phyloP scores from a whole-genome alignment of 2,888 invertebrate species.

The Diarsia rubi region DNA sequence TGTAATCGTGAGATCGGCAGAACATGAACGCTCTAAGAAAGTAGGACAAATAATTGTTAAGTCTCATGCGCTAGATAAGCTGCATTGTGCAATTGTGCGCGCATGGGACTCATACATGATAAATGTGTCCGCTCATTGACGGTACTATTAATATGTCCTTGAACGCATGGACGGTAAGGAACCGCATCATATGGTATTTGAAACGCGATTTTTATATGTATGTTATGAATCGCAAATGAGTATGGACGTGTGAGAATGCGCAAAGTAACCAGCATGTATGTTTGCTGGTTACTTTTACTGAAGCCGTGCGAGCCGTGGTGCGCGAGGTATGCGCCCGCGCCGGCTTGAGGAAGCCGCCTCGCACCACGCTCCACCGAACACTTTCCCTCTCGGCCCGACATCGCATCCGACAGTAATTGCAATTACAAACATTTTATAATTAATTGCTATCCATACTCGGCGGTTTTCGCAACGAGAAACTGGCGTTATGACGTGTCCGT shows the following conservation, averaged over 20 bases:
- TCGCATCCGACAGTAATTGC: slow-evolving; percentile 79
- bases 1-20: slow-evolving; percentile 75
- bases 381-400: slow-evolving; percentile 86
- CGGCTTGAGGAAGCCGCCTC: slow-evolving; percentile 79
- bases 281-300: slow-evolving; percentile 81
- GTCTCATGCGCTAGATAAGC: slow-evolving; percentile 85
- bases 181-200: slow-evolving; percentile 67
- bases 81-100: slow-evolving; percentile 85
- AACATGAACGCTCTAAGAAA: slow-evolving; percentile 76
- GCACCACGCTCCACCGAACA: slow-evolving; percentile 82
- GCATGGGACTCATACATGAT: slow-evolving; percentile 81
- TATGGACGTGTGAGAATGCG: slow-evolving; percentile 72
- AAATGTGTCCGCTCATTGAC: slow-evolving; percentile 83
- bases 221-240: slow-evolving; percentile 70
- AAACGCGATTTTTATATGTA: slow-evolving; percentile 69
- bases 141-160: slow-evolving; percentile 87
- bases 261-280: no score
- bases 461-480: slow-evolving; percentile 73
- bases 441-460: slow-evolving; percentile 69
- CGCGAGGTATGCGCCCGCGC: slow-evolving; percentile 68
- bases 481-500: slow-evolving; percentile 67
- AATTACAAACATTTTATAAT: slow-evolving; percentile 76
- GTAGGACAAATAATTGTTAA: slow-evolving; percentile 85
- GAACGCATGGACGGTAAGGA: slow-evolving; percentile 77
- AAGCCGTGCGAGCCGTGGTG: slow-evolving; percentile 67